A percentile compares a stretch with the other conserved stretches of the same genome.
phyloP scores from a whole-genome alignment of 2,888 invertebrate species.

The Lagria hirta region DNA sequence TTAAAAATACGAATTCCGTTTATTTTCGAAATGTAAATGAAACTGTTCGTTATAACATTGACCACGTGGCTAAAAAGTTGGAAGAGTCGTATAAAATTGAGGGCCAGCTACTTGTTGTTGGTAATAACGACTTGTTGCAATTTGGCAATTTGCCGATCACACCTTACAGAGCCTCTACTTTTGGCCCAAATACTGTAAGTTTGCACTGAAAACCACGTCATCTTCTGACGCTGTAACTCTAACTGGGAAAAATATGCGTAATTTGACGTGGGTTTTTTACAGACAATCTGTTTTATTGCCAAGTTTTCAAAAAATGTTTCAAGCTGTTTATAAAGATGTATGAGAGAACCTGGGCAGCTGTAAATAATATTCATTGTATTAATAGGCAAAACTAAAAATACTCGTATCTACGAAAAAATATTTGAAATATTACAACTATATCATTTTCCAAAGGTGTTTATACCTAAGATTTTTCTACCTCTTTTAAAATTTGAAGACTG shows the following conservation, averaged over 20 bases:
- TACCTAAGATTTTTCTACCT: too few relatives aligned
- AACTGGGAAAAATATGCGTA: constrained; percentile 3
- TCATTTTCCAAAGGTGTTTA: too few relatives aligned
- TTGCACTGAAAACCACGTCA: constrained; percentile 27
- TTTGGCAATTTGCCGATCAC: constrained; percentile 51
- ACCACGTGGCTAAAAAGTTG: constrained; percentile 34
- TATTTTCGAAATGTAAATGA: constrained; percentile 25
- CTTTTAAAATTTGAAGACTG: too few relatives aligned
- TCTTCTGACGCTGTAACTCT: constrained; percentile 23
- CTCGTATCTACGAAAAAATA: too few relatives aligned
- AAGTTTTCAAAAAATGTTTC: constrained; percentile 8
- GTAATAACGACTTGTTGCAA: constrained; percentile 49
- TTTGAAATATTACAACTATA: too few relatives aligned
- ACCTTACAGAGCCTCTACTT: constrained; percentile 48
- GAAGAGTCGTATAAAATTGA: constrained; percentile 32
- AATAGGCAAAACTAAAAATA: too few relatives aligned
- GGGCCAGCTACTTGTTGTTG: constrained; percentile 42
- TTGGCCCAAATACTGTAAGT: constrained; percentile 33
- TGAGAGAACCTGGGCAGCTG: too few relatives aligned
- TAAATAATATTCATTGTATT: too few relatives aligned
- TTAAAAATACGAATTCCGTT: constrained; percentile 23
- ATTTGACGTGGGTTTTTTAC: constrained; percentile 1
- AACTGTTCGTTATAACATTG: constrained; percentile 22
- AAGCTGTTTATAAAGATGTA: constrained; percentile 2
- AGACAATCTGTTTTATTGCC: constrained; percentile 1